Conservation (phyloP, 2,797 vertebrate genomes). For the Epinephelus awoara region DNA sequence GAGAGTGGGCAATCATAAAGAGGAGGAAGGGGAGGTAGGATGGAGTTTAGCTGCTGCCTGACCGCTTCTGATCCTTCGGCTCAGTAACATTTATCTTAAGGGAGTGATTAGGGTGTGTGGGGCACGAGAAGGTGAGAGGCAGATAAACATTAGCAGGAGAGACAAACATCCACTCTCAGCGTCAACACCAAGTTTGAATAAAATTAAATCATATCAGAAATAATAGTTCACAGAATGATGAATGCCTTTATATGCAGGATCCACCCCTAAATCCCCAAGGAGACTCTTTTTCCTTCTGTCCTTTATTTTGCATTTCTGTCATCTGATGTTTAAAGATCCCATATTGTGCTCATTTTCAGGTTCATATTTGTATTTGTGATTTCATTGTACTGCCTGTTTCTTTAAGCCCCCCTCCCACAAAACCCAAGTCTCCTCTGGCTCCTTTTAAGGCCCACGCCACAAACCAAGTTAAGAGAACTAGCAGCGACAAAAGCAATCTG, state of each 20-base stretch:
- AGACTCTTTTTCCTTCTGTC: background rate
- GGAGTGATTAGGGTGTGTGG: conserved; percentile 43
- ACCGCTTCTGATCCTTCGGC: conserved; percentile 45
- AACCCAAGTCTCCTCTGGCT: too few species aligned
- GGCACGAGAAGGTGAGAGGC: conserved; percentile 41
- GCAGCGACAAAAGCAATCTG: too few species aligned
- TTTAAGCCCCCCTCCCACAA: too few species aligned
- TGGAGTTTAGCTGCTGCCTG: conserved; percentile 33
- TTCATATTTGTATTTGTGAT: too few species aligned
- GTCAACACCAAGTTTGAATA: conserved; percentile 12
- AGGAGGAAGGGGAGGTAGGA: background rate
- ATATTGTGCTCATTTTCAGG: too few species aligned
- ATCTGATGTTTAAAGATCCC: background rate
- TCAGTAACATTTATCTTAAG: conserved; percentile 54
- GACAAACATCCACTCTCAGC: background rate
- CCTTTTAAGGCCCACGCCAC: too few species aligned
- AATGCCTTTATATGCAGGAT: background rate
- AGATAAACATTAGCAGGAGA: conserved; percentile 28
- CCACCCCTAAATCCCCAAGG: background rate
- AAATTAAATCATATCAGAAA: conserved; percentile 9
- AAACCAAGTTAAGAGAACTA: too few species aligned
- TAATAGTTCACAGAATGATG: background rate
- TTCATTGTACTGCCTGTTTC: too few species aligned
- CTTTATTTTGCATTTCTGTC: background rate
- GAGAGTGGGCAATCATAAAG: background rate